Evolutionary conservation across 2,797 vertebrate species (phyloP).

Genomic region (Selene dorsalis): DNA sequence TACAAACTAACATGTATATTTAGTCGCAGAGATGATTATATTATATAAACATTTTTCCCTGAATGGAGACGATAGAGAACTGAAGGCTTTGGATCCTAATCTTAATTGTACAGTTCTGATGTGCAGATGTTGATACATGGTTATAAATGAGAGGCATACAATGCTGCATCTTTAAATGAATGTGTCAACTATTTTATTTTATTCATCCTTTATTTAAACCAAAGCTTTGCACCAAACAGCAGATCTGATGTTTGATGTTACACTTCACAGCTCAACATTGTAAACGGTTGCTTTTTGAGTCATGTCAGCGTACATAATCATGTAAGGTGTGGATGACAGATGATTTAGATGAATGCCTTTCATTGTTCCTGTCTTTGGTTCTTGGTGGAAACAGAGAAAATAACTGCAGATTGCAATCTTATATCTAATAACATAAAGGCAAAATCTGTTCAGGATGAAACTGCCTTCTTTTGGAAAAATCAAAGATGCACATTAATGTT

Average conservation of each 20-base stretch:
- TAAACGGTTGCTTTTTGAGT: background rate
- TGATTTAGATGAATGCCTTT: background rate
- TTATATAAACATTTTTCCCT: background rate
- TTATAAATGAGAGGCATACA: background rate
- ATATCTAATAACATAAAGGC: background rate
- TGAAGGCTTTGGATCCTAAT: background rate
- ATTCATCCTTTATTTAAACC: background rate
- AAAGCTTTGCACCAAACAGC: background rate
- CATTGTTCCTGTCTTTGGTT: background rate
- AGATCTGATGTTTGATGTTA: background rate
- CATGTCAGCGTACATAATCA: background rate
- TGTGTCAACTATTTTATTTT: background rate
- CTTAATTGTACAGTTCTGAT: background rate
- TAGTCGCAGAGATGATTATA: background rate
- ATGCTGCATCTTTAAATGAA: background rate
- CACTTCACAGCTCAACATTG: background rate
- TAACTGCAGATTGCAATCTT: background rate
- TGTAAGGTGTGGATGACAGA: background rate
- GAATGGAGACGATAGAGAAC: background rate
- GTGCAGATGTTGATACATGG: background rate
- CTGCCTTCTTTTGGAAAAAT: background rate
- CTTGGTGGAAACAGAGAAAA: background rate
- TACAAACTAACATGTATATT: background rate
- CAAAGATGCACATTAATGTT: background rate
- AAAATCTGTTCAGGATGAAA: background rate